Conservation (phyloP, 2,888 invertebrate species). For the Clanis bilineata region DNA sequence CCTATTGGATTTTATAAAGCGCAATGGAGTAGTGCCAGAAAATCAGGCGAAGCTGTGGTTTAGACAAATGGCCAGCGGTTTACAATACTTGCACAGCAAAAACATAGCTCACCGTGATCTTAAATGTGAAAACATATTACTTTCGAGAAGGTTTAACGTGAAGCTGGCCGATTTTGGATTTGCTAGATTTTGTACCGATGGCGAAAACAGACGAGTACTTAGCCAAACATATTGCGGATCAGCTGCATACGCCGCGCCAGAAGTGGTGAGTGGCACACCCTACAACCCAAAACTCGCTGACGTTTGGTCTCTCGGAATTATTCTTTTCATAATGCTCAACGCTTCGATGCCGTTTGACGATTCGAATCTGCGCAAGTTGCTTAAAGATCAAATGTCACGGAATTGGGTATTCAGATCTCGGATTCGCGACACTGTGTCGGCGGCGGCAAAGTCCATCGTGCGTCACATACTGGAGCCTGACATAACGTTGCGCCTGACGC, state of each 20-base stretch:
- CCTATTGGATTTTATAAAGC: slow-evolving; percentile 91
- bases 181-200: slow-evolving; percentile 90
- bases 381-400: slow-evolving; percentile 91
- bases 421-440: slow-evolving; percentile 86
- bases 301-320: slow-evolving; percentile 96
- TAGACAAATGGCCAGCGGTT: slow-evolving; percentile 90
- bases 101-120: slow-evolving; percentile 95
- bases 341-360: slow-evolving; percentile 98
- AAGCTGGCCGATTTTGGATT: slow-evolving; percentile 98
- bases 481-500: slow-evolving; percentile 87
- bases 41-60: slow-evolving; percentile 92
- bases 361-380: slow-evolving; percentile 89
- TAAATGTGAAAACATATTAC: slow-evolving; percentile 95
- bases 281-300: slow-evolving; percentile 95
- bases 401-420: slow-evolving; percentile 90
- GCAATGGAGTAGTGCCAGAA: slow-evolving; percentile 89
- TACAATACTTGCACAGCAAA: slow-evolving; percentile 91
- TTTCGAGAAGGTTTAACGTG: slow-evolving; percentile 92
- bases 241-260: slow-evolving; percentile 97
- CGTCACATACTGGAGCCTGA: slow-evolving; percentile 93
- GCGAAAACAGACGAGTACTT: slow-evolving; percentile 87
- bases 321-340: slow-evolving; percentile 96
- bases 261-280: slow-evolving; percentile 94
- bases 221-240: slow-evolving; percentile 98
- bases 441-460: slow-evolving; percentile 89